phyloP scores from a whole-genome alignment of 2,888 invertebrate species.

The Volucella bombylans region DNA sequence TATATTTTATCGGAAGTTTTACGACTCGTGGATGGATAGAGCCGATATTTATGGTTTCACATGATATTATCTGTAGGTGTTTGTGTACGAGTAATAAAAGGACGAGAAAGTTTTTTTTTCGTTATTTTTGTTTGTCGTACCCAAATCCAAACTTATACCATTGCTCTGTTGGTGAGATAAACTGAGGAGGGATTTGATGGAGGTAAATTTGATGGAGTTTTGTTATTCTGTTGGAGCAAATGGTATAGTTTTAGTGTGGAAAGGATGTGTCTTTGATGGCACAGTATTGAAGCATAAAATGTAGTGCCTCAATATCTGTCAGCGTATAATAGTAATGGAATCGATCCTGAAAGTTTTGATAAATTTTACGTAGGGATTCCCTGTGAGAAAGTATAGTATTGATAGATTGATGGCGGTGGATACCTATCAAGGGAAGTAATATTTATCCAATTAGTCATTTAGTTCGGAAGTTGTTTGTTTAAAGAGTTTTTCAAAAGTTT shows the following conservation, averaged over 20 bases:
- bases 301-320: not conserved
- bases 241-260: not conserved
- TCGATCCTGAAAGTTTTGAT: constrained; percentile 12
- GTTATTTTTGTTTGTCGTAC: not conserved
- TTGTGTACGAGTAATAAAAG: not conserved
- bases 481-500: not conserved
- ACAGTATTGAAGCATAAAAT: not conserved
- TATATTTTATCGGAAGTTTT: constrained; percentile 53
- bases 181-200: constrained; percentile 14
- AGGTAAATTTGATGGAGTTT: not conserved
- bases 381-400: too few relatives aligned
- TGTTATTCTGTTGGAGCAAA: not conserved
- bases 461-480: too few relatives aligned
- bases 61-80: constrained; percentile 31
- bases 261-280: not conserved
- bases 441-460: too few relatives aligned
- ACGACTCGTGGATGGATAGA: constrained; percentile 43
- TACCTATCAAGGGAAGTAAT: too few relatives aligned
- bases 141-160: too few relatives aligned
- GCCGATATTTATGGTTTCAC: constrained; percentile 57
- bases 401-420: too few relatives aligned
- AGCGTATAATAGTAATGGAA: constrained; percentile 5
- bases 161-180: not conserved
- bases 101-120: constrained; percentile 7
- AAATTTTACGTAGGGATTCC: not conserved